Conservation (phyloP, 2,797 vertebrate genomes). For the Malurus leucopterus region DNA sequence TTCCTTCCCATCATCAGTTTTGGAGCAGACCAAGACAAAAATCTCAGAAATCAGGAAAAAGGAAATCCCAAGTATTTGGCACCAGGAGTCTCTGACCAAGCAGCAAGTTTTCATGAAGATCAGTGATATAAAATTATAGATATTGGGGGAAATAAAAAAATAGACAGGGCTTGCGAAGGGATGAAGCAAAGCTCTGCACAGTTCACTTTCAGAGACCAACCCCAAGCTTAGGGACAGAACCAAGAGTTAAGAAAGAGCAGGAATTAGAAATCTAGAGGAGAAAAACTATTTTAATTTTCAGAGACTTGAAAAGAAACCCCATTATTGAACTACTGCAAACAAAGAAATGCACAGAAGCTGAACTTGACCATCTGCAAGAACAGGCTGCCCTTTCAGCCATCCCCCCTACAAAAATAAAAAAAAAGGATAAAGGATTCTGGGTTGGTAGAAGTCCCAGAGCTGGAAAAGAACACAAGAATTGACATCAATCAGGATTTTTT, state of each 20-base stretch:
- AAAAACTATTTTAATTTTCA: background rate
- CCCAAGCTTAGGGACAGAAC: background rate
- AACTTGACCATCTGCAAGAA: background rate
- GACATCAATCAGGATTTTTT: background rate
- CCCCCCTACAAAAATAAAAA: background rate
- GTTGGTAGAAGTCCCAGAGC: background rate
- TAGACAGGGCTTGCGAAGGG: accelerated
- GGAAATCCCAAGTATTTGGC: background rate
- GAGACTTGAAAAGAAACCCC: background rate
- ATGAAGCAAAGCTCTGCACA: background rate
- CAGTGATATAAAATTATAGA: background rate
- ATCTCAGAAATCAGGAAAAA: background rate
- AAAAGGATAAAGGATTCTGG: background rate
- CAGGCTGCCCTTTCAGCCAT: background rate
- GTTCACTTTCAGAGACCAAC: background rate
- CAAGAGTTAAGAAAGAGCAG: background rate
- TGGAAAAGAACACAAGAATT: background rate
- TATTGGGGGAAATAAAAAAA: accelerated
- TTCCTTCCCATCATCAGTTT: background rate
- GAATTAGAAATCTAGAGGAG: background rate
- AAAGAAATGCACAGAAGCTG: background rate
- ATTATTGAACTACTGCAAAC: background rate
- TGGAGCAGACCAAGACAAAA: background rate
- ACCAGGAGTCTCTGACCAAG: background rate
- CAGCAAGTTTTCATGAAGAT: background rate